Evolutionary conservation across 2,888 invertebrate species (phyloP).

Genomic region (Lymantria dispar): DNA sequence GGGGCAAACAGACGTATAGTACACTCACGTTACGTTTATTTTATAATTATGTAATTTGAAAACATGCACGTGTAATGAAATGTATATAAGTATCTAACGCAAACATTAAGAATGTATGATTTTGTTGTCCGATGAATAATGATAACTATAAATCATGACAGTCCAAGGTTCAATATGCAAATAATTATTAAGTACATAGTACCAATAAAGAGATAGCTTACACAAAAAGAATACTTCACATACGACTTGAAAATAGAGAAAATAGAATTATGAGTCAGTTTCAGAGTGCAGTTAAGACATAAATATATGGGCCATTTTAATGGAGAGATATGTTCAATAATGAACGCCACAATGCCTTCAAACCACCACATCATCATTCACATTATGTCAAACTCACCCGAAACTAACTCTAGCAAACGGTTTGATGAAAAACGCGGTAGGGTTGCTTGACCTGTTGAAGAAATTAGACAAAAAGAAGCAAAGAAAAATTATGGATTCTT

Average conservation of each 20-base stretch:
- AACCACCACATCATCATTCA: slow-evolving; percentile 78
- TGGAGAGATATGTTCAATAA: slow-evolving; percentile 64
- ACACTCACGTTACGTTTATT: neutral
- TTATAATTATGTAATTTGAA: slow-evolving; percentile 8
- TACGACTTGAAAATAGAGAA: slow-evolving; percentile 33
- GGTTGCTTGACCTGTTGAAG: slow-evolving; percentile 87
- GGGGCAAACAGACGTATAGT: neutral
- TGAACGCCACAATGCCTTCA: slow-evolving; percentile 79
- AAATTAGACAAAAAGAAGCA: slow-evolving; percentile 82
- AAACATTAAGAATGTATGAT: slow-evolving; percentile 17
- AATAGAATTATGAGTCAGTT: slow-evolving; percentile 62
- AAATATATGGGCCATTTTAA: slow-evolving; percentile 60
- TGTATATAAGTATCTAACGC: slow-evolving; percentile 20
- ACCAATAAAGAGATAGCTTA: neutral
- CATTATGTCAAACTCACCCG: slow-evolving; percentile 86
- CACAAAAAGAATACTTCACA: slow-evolving; percentile 24
- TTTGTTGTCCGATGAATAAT: slow-evolving; percentile 15
- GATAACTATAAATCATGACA: neutral
- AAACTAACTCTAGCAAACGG: slow-evolving; percentile 86
- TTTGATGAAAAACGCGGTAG: slow-evolving; percentile 87
- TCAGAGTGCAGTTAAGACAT: slow-evolving; percentile 78
- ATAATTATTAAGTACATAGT: neutral
- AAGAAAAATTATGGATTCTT: slow-evolving; percentile 58
- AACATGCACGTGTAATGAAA: slow-evolving; percentile 41
- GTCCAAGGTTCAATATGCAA: neutral